Conservation (phyloP, 2,888 invertebrate species). For the Morpho deidamia region DNA sequence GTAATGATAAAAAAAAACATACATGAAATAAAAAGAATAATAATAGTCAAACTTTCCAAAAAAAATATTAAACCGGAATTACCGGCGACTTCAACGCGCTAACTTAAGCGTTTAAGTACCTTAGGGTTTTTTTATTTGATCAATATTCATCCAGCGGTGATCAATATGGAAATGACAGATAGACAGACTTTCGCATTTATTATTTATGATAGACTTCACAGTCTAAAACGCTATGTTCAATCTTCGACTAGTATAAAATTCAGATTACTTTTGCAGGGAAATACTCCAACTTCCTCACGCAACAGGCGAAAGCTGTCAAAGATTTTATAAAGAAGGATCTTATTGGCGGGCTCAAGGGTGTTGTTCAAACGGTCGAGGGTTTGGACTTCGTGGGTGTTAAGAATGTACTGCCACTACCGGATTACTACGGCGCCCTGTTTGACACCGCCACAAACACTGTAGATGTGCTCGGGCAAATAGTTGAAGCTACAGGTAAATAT, state of each 20-base stretch:
- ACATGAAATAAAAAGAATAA: no score
- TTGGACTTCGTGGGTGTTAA: conserved; percentile 38
- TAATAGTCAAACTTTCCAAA: no score
- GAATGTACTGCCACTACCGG: conserved; percentile 44
- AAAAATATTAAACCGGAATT: no score
- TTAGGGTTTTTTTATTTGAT: no score
- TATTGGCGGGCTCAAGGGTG: conserved; percentile 53
- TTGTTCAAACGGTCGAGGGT: conserved; percentile 48
- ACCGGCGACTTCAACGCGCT: no score
- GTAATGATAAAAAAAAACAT: no score
- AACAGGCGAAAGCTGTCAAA: conserved; percentile 44
- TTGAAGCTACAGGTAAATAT: conserved; percentile 76
- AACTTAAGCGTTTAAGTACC: no score
- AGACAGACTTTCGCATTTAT: no score
- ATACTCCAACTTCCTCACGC: conserved; percentile 52
- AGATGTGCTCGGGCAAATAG: conserved; percentile 75
- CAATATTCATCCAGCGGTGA: no score
- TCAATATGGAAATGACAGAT: no score
- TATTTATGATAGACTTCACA: no score
- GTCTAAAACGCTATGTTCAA: neutral
- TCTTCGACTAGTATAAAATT: neutral
- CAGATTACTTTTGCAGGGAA: conserved; percentile 41
- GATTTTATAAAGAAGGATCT: conserved; percentile 66
- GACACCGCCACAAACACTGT: conserved; percentile 46
- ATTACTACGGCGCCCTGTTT: conserved; percentile 58